These are phyloP conservation scores for Halcyon badia DNA, from an alignment of 2,797 vertebrate species.

Conservation along the genomic window DNA sequence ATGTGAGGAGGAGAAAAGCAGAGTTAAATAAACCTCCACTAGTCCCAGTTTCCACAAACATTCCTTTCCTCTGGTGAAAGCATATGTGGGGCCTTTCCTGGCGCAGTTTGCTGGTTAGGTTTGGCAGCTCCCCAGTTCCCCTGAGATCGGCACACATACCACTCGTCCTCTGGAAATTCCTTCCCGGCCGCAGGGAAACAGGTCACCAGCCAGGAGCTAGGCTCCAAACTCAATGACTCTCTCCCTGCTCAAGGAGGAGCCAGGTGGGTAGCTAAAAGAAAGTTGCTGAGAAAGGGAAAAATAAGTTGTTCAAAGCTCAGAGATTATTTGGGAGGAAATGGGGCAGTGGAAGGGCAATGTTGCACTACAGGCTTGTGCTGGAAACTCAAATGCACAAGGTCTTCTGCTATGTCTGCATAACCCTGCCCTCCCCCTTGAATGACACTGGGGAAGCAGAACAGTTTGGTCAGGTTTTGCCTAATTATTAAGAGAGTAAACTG, in stretches of 20 bases:
- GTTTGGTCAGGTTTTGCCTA: not conserved
- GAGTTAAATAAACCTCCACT: not conserved
- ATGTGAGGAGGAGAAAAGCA: not conserved
- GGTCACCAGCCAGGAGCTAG: constrained; percentile 19
- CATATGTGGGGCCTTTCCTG: constrained; percentile 1
- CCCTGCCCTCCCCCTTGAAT: no score
- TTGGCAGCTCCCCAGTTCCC: constrained; percentile 24
- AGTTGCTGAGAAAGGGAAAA: constrained; percentile 9
- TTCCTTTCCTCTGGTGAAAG: constrained; percentile 58
- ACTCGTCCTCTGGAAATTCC: constrained; percentile 38
- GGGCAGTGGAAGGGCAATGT: not conserved
- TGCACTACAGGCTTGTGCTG: not conserved
- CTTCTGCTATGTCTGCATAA: not conserved
- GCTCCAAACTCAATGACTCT: not conserved
- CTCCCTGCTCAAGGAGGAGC: not conserved
- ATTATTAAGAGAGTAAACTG: not conserved
- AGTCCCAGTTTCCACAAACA: constrained; percentile 41
- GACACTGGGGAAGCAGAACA: not conserved
- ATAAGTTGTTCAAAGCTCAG: not conserved
- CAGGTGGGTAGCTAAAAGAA: constrained; percentile 24
- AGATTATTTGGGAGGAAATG: not conserved
- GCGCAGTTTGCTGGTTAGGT: not conserved
- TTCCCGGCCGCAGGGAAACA: constrained; percentile 40
- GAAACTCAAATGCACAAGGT: not conserved
- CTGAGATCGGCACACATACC: not conserved